phyloP scores from a whole-genome alignment of 1,140 invertebrate genomes.

The Gonioctena quinquepunctata region DNA sequence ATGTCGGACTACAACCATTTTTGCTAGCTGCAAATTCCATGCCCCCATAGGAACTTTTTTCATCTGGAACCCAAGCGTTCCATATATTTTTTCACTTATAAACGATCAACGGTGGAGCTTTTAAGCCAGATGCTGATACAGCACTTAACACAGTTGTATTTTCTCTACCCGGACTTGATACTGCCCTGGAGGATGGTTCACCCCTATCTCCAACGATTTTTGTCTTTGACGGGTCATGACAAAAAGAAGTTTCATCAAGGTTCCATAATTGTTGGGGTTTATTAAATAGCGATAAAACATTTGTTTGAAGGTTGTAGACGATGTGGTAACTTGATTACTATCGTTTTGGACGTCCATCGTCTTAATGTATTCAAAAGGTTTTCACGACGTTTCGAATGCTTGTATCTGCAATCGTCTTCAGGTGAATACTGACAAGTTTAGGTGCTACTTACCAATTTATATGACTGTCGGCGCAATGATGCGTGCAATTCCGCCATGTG shows the following conservation, averaged over 20 bases:
- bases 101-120: conserved; percentile 52
- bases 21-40: conserved; percentile 39
- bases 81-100: conserved; percentile 42
- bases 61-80: conserved; percentile 28
- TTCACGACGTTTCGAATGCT: too few relatives aligned
- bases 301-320: too few relatives aligned
- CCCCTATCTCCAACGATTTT: conserved; percentile 45
- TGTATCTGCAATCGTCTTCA: too few relatives aligned
- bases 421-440: too few relatives aligned
- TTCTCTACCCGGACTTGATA: conserved; percentile 43
- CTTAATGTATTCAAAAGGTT: too few relatives aligned
- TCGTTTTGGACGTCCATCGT: too few relatives aligned
- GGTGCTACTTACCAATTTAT: too few relatives aligned
- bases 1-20: conserved; percentile 46
- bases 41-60: conserved; percentile 31
- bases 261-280: conserved; percentile 47
- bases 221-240: conserved; percentile 31
- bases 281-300: conserved; percentile 31
- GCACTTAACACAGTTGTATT: conserved; percentile 50
- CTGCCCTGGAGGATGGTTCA: conserved; percentile 41
- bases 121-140: conserved; percentile 46
- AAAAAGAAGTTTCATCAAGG: conserved; percentile 40
- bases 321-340: too few relatives aligned
- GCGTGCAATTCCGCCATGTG: too few relatives aligned
- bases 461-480: too few relatives aligned